Percentiles rank a stretch among this genome's conserved stretches.
phyloP scores from a whole-genome alignment of 1,140 invertebrate genomes.

The Drosophila orosa region DNA sequence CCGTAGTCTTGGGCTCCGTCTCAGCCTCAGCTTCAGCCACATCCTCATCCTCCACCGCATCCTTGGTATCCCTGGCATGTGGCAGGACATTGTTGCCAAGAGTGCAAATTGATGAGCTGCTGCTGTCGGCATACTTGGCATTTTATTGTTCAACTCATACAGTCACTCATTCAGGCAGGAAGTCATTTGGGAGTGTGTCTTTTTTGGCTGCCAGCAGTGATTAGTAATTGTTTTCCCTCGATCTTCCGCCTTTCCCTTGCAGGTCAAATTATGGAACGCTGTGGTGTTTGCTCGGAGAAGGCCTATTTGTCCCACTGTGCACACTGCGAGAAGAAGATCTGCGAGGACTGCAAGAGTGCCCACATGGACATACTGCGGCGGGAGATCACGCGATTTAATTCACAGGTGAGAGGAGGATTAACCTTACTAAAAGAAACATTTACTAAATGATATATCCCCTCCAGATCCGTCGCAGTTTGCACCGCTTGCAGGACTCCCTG shows the following conservation, averaged over 20 bases:
- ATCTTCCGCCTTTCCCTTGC: conserved; percentile 12
- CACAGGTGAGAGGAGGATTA: conserved; percentile 88
- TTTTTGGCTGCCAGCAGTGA: conserved; percentile 39
- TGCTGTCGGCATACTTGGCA: conserved; percentile 50
- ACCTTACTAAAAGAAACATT: too few relatives aligned
- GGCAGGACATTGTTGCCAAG: conserved; percentile 53
- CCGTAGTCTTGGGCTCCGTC: too few relatives aligned
- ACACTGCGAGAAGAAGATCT: conserved; percentile 97
- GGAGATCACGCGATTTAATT: conserved; percentile 97
- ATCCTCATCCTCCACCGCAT: neutral
- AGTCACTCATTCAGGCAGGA: conserved; percentile 44
- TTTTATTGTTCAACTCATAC: conserved; percentile 57
- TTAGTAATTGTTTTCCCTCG: conserved; percentile 21
- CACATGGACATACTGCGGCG: conserved; percentile 97
- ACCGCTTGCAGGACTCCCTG: conserved; percentile 93
- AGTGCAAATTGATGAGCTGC: conserved; percentile 74
- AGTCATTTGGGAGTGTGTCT: conserved; percentile 22
- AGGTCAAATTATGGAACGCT: conserved; percentile 92
- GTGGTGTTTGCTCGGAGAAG: conserved; percentile 97
- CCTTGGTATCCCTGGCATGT: conserved; percentile 19
- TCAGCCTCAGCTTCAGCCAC: neutral
- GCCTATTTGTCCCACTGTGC: conserved; percentile 94
- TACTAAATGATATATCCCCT: neutral
- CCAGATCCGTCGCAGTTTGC: conserved; percentile 91
- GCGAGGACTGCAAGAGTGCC: conserved; percentile 95